Conservation (phyloP, 2,113 vertebrate species). For the Mixornis gularis region DNA sequence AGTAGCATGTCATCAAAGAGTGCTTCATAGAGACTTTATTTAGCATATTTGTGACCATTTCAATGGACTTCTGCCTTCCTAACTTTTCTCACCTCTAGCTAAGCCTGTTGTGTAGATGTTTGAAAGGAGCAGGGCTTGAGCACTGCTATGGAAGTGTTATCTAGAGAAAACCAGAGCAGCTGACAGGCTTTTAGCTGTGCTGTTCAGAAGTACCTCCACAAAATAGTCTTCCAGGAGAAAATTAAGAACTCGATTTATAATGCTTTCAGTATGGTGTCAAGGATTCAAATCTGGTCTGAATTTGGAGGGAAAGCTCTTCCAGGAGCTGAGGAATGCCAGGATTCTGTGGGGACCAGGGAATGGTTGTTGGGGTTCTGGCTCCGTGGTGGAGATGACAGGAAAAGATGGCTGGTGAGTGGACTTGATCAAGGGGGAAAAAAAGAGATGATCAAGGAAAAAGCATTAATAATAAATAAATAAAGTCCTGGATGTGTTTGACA, state of each 20-base stretch:
- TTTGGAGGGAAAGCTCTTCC: neutral
- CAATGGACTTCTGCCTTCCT: neutral
- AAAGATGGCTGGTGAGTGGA: neutral
- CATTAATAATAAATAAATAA: neutral
- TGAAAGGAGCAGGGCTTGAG: neutral
- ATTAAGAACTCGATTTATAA: neutral
- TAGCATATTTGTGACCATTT: neutral
- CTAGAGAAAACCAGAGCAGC: neutral
- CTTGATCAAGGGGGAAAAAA: neutral
- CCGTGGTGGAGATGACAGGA: neutral
- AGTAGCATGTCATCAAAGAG: neutral
- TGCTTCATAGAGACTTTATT: neutral
- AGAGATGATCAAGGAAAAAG: neutral
- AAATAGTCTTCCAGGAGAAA: neutral
- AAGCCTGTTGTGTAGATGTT: neutral
- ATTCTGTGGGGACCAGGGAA: neutral
- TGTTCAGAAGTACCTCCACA: neutral
- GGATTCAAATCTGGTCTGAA: constrained; percentile 12
- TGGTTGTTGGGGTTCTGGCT: neutral
- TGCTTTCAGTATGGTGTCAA: neutral
- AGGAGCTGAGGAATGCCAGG: neutral
- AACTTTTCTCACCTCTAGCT: neutral
- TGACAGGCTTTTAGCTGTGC: neutral
- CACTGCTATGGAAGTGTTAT: neutral
- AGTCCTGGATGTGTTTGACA: neutral